A percentile compares a stretch with the other conserved stretches of the same genome.
Conservation (phyloP, 2,113 vertebrate genomes). For the Erinaceus europaeus region DNA sequence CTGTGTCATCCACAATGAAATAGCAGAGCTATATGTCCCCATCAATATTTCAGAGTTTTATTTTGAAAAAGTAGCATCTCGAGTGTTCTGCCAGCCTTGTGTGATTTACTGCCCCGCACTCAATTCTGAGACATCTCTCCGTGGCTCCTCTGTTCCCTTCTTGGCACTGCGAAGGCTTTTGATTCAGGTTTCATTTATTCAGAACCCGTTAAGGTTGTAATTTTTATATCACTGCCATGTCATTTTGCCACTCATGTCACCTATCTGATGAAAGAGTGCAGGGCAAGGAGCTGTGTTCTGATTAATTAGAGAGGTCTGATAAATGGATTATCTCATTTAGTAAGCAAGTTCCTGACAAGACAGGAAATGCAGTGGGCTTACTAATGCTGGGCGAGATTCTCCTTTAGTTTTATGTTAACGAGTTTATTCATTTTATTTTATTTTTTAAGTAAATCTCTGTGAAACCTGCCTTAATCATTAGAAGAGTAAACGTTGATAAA, state of each 20-base stretch:
- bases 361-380: slow-evolving; percentile 14
- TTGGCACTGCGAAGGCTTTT: slow-evolving; percentile 7
- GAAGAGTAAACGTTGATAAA: not conserved
- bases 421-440: not conserved
- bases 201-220: slow-evolving; percentile 53
- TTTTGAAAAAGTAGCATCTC: slow-evolving; percentile 27
- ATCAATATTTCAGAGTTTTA: slow-evolving; percentile 60
- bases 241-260: slow-evolving; percentile 62
- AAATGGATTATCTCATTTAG: slow-evolving; percentile 61
- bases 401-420: no score
- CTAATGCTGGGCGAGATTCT: slow-evolving; percentile 31
- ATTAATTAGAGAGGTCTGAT: slow-evolving; percentile 70
- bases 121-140: not conserved
- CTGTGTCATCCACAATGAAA: slow-evolving; percentile 13
- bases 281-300: slow-evolving; percentile 51
- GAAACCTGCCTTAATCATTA: slow-evolving; percentile 3
- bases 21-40: slow-evolving; percentile 12
- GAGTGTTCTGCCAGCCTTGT: slow-evolving; percentile 17
- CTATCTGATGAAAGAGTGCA: slow-evolving; percentile 65
- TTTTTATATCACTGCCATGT: slow-evolving; percentile 69
- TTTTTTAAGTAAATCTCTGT: not conserved
- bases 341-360: slow-evolving; percentile 51
- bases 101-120: slow-evolving; percentile 32
- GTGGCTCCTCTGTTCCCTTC: slow-evolving; percentile 19
- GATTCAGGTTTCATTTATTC: slow-evolving; percentile 65